These are phyloP conservation scores for Neotoma lepida DNA, from an alignment of 2,113 vertebrate species.

Conservation along the genomic window DNA sequence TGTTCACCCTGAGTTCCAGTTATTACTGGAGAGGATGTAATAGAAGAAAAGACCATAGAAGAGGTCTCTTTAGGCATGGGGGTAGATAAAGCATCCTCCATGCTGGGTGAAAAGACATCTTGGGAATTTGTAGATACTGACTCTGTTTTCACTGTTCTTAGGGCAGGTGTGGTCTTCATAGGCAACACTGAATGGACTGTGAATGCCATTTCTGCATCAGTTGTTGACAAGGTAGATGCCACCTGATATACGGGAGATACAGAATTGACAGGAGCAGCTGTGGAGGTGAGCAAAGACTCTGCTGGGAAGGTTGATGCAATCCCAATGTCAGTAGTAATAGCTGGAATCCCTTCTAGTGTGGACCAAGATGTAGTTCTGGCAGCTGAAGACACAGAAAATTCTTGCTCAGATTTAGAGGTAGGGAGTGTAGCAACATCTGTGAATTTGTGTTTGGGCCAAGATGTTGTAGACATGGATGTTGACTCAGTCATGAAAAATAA, in stretches of 20 bases:
- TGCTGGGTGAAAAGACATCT: slow-evolving; percentile 15
- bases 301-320: not conserved
- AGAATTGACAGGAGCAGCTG: not conserved
- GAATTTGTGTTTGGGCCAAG: slow-evolving; percentile 21
- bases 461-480: slow-evolving; percentile 26
- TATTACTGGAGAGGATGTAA: not conserved
- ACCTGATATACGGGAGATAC: slow-evolving; percentile 56
- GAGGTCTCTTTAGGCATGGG: slow-evolving; percentile 29
- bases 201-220: not conserved
- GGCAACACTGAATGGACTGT: slow-evolving; percentile 38
- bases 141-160: slow-evolving; percentile 53
- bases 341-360: not conserved
- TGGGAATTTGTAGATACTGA: slow-evolving; percentile 38
- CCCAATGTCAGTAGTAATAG: not conserved
- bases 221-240: not conserved
- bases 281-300: slow-evolving; percentile 28
- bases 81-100: not conserved
- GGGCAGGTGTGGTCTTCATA: not conserved
- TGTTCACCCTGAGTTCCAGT: slow-evolving; percentile 1
- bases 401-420: slow-evolving; percentile 28
- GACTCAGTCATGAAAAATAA: slow-evolving; percentile 35
- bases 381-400: slow-evolving; percentile 37
- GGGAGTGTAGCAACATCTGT: not conserved
- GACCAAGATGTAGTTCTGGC: not conserved
- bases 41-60: slow-evolving; percentile 31